These are phyloP conservation scores for Ptychobarbus kaznakovi DNA, from an alignment of 2,797 vertebrate species.

Conservation along the genomic window DNA sequence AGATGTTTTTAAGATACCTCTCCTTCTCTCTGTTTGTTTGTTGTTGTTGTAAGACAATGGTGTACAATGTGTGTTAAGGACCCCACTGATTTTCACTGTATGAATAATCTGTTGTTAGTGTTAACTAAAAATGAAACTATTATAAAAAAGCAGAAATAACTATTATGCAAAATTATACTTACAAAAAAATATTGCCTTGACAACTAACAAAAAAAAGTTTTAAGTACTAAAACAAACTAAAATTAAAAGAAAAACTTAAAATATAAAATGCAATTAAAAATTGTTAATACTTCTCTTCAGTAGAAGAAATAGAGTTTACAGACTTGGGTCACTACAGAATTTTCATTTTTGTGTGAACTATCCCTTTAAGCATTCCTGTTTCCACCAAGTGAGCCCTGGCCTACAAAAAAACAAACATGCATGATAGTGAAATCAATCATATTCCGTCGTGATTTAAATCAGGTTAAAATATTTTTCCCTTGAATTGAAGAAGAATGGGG, in stretches of 20 bases:
- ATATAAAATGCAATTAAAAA: neutral
- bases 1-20: neutral
- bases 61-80: neutral
- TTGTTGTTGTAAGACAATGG: neutral
- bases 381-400: neutral
- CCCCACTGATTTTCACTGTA: neutral
- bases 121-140: neutral
- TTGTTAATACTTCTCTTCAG: no score
- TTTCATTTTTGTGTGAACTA: neutral
- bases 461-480: conserved; percentile 35
- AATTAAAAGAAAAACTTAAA: neutral
- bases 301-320: neutral
- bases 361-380: neutral
- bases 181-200: neutral
- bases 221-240: neutral
- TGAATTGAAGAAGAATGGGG: conserved; percentile 40
- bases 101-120: neutral
- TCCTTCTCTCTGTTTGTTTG: neutral
- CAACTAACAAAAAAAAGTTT: neutral
- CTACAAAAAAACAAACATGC: neutral
- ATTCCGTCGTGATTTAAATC: conserved; percentile 41
- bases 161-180: neutral
- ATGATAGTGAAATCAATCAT: conserved; percentile 38
- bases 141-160: neutral
- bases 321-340: neutral